Evolutionary conservation across 2,797 vertebrate species (phyloP).

Genomic region (Pseudochaenichthys georgianus): DNA sequence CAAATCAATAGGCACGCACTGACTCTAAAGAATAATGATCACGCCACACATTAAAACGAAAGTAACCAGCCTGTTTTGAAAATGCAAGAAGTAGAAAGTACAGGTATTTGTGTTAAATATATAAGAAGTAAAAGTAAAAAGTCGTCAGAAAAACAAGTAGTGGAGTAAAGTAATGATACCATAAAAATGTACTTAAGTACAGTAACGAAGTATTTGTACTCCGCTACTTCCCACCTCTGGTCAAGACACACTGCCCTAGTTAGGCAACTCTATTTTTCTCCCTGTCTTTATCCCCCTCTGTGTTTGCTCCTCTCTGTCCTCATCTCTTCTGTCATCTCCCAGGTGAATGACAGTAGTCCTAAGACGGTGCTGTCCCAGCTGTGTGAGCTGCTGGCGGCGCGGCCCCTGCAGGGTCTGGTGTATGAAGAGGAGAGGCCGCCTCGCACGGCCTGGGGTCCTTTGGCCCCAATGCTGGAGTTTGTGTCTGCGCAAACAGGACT

Average conservation of each 20-base stretch:
- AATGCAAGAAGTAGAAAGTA: too few relatives aligned
- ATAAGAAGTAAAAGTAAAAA: too few relatives aligned
- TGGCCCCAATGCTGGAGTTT: conserved; percentile 96
- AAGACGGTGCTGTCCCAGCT: conserved; percentile 94
- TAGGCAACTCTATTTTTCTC: conserved; percentile 31
- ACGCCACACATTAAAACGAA: too few relatives aligned
- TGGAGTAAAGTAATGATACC: too few relatives aligned
- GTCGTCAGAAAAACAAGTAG: too few relatives aligned
- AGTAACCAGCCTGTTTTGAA: too few relatives aligned
- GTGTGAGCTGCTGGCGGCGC: conserved; percentile 93
- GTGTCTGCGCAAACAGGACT: conserved; percentile 96
- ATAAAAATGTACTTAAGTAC: too few relatives aligned
- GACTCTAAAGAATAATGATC: too few relatives aligned
- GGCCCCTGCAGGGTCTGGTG: conserved; percentile 94
- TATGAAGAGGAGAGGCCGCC: conserved; percentile 93
- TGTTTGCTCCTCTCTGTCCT: conserved; percentile 29
- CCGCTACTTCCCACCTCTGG: too few relatives aligned
- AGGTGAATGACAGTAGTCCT: conserved; percentile 95
- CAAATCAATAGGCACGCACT: too few relatives aligned
- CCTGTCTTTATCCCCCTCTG: conserved; percentile 19
- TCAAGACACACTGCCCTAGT: conserved; percentile 18
- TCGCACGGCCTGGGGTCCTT: conserved; percentile 84
- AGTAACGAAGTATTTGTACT: too few relatives aligned
- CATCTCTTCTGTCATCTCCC: conserved; percentile 27
- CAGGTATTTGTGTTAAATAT: too few relatives aligned